These are phyloP conservation scores for Trissonchulus latispiculum DNA, from an alignment of 2,888 invertebrate genomes.

Conservation along the genomic window DNA sequence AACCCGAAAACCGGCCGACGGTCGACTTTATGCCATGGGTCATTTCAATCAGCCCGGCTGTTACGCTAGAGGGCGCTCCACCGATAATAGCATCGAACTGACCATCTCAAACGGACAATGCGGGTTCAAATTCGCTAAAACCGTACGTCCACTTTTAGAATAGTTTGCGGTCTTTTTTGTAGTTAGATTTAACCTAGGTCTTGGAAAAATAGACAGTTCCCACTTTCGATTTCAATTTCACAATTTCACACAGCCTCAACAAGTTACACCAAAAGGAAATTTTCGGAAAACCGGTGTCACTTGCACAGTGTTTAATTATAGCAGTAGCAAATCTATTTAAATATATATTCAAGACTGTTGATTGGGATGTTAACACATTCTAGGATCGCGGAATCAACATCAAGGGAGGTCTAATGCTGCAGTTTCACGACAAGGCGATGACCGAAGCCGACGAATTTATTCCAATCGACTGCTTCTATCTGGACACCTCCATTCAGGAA, in stretches of 20 bases:
- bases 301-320: no score
- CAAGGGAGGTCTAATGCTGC: not conserved
- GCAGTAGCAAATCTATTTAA: no score
- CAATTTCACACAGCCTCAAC: no score
- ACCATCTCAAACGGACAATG: not conserved
- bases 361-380: no score
- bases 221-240: no score
- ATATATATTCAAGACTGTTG: no score
- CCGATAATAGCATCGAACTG: not conserved
- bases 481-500: not conserved
- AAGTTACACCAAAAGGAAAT: no score
- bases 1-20: not conserved
- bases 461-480: not conserved
- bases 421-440: constrained; percentile 3
- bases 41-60: not conserved
- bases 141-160: no score
- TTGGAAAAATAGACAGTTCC: no score
- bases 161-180: no score
- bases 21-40: not conserved
- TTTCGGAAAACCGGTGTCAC: no score
- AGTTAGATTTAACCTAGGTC: no score
- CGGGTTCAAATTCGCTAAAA: not conserved
- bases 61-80: not conserved
- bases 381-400: not conserved
- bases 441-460: constrained; percentile 2